Evolutionary conservation across 2,113 vertebrate genomes (phyloP), one percentile per base, ranked within the genome.

Genomic region (Sakesphorus luctuosus): DNA sequence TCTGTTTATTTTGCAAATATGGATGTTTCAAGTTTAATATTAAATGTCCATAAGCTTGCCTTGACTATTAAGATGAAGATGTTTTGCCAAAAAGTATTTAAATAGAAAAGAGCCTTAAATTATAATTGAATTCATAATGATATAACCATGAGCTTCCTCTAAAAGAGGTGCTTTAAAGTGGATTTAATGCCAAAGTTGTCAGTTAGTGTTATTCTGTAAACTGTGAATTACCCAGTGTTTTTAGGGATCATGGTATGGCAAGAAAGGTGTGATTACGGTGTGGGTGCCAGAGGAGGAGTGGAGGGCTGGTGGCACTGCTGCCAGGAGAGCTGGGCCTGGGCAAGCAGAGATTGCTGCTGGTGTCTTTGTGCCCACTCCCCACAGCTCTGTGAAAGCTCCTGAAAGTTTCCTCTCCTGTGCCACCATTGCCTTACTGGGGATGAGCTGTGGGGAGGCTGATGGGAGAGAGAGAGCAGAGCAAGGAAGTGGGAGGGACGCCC

Each of bases 181-280:
- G 24, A 78, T 84, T 81, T 59, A 78, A 10, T 43, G 66, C 46
- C n/a, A 49, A 74, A 66, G 24, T 26, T 79, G 28, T 85, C 26
- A 28, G 23, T 28, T 74, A 23, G 23, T 71, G 24, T 40, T 67
- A 20, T 28, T 75, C 38, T 29, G 36, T 53, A 63, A 67, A 10
- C 20, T n/a, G 29, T 40, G 44, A 62, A 19, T 56, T 52, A 79
- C 43, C 19, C 19, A 14, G 36, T 6, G 18, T 16, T 88, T 81
- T 55, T 26, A 68, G n/a, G 36, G 40, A 40, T 8, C 0, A 0
- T 25, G n/a, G 35, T 12, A 26, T 1, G 31, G 20, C 29, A 53
- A 24, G 68, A 44, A 36, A 29, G 38, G 36, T 23, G 17, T 5
- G 47, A 58, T 53, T 18, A 19, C 13, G 40, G 29, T 9, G 36